Evolutionary conservation across 2,113 vertebrate genomes (phyloP).

Genomic region (Nansenia antarctica): DNA sequence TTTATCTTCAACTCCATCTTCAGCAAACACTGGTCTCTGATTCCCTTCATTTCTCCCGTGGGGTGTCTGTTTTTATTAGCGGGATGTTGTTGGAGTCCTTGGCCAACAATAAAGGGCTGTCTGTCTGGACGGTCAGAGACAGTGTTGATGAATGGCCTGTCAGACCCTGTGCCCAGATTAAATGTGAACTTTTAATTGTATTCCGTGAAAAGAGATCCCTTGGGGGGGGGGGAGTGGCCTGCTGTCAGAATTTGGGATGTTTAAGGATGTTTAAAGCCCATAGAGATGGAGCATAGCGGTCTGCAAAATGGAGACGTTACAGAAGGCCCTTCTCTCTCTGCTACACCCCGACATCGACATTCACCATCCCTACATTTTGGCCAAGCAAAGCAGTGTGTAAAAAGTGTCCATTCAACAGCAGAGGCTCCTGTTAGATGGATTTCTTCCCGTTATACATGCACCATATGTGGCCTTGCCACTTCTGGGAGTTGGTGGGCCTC

Average conservation of each 20-base stretch:
- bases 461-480: slow-evolving; percentile 9
- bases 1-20: not conserved
- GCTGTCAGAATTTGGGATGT: not conserved
- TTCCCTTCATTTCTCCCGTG: not conserved
- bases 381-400: not conserved
- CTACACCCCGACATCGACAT: not conserved
- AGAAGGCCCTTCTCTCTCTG: not conserved
- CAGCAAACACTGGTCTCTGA: not conserved
- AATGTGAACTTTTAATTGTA: not conserved
- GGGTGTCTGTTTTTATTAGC: slow-evolving; percentile 9
- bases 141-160: slow-evolving; percentile 7
- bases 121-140: not conserved
- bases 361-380: not conserved
- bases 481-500: not conserved
- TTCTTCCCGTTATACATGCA: not conserved
- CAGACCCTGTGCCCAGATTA: not conserved
- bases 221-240: not conserved
- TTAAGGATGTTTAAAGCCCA: not conserved
- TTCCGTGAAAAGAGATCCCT: not conserved
- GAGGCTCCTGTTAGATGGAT: not conserved
- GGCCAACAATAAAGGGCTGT: not conserved
- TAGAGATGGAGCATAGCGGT: not conserved
- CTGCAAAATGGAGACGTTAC: not conserved
- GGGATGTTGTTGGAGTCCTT: not conserved
- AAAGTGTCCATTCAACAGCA: not conserved